phyloP scores from a whole-genome alignment of 2,888 invertebrate genomes.

The Mechanitis messenoides region DNA sequence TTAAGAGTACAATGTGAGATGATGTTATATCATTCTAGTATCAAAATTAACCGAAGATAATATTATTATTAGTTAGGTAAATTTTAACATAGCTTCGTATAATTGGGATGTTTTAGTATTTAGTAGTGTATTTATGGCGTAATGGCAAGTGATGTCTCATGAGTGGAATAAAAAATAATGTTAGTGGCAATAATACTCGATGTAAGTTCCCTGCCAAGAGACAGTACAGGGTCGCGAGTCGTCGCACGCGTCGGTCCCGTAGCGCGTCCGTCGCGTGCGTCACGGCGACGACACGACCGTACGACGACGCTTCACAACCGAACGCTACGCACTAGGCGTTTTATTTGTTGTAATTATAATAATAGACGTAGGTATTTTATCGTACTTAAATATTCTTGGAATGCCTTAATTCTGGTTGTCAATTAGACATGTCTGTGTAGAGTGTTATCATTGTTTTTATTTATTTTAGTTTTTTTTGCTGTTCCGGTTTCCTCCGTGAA shows the following conservation, averaged over 20 bases:
- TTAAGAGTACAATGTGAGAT: slow-evolving; percentile 78
- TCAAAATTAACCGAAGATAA: slow-evolving; percentile 78
- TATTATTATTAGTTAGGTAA: slow-evolving; percentile 75
- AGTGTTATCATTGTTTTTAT: slow-evolving; percentile 75
- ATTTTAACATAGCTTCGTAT: slow-evolving; percentile 77
- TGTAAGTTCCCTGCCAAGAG: slow-evolving; percentile 62
- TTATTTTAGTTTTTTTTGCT: slow-evolving; percentile 69
- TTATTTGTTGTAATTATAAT: slow-evolving; percentile 76
- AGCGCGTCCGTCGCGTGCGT: slow-evolving; percentile 7
- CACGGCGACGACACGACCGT: slow-evolving; percentile 8
- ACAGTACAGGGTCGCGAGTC: slow-evolving; percentile 37
- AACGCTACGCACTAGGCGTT: slow-evolving; percentile 66
- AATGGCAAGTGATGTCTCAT: slow-evolving; percentile 69
- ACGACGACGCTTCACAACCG: slow-evolving; percentile 43
- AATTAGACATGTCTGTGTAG: slow-evolving; percentile 77
- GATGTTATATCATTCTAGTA: slow-evolving; percentile 77
- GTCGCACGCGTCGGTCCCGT: slow-evolving; percentile 22
- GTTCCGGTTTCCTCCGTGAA: slow-evolving; percentile 77
- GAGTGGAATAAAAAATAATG: slow-evolving; percentile 56
- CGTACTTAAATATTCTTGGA: slow-evolving; percentile 78
- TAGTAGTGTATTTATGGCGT: slow-evolving; percentile 68
- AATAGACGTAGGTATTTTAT: slow-evolving; percentile 76
- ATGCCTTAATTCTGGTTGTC: slow-evolving; percentile 79
- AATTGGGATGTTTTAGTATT: slow-evolving; percentile 77
- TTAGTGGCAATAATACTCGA: slow-evolving; percentile 75